These are phyloP conservation scores for Pocillopora verrucosa DNA, from an alignment of 64 coral and sea anemone species.

Conservation along the genomic window DNA sequence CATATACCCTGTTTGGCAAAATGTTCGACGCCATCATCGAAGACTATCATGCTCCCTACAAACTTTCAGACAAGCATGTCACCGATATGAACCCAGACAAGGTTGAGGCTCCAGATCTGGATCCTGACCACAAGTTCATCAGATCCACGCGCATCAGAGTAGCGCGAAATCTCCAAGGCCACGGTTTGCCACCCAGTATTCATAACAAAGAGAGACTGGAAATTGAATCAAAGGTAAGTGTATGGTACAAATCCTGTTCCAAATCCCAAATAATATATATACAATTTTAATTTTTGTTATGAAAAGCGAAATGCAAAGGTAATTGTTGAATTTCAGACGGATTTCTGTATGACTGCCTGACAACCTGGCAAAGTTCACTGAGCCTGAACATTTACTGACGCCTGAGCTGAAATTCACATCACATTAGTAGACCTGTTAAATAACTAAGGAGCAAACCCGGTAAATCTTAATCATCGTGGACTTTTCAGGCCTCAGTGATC, in stretches of 20 bases:
- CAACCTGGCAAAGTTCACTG: too few species aligned
- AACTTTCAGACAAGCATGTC: conserved; percentile 70
- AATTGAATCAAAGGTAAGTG: conserved; percentile 83
- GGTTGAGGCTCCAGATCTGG: conserved; percentile 69
- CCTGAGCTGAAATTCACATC: too few species aligned
- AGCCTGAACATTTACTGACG: background rate
- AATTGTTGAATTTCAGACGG: too few species aligned
- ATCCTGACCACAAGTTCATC: conserved; percentile 68
- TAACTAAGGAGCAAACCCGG: too few species aligned
- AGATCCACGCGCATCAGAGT: conserved; percentile 93
- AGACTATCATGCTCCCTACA: conserved; percentile 82
- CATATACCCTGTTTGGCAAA: conserved; percentile 62
- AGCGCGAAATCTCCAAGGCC: conserved; percentile 78
- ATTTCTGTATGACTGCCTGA: background rate
- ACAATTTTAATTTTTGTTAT: too few species aligned
- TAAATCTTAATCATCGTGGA: too few species aligned
- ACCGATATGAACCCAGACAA: conserved; percentile 85
- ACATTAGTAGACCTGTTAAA: too few species aligned
- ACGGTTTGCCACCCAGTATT: conserved; percentile 69
- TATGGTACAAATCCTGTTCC: too few species aligned
- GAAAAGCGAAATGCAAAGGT: background rate
- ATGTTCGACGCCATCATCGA: conserved; percentile 75
- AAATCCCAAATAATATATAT: too few species aligned
- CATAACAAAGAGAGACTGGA: conserved; percentile 68
- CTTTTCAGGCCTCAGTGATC: too few species aligned